These are phyloP conservation scores for Noturus placidus DNA, from an alignment of 2,113 vertebrate genomes.

Conservation along the genomic window DNA sequence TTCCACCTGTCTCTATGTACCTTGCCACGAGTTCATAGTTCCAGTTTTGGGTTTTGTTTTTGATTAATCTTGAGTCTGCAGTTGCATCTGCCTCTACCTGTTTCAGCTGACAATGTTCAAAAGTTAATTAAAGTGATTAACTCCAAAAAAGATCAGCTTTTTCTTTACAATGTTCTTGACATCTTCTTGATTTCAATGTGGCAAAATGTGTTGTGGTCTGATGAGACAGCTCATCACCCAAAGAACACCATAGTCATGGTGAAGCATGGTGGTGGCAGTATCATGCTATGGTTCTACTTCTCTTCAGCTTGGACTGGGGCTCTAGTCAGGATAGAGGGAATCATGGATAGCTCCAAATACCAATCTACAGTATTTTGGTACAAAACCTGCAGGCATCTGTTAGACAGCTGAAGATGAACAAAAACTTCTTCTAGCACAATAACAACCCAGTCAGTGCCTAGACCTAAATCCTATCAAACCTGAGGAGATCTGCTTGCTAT, in stretches of 20 bases:
- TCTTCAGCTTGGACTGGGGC: neutral
- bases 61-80: too few relatives aligned
- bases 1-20: too few relatives aligned
- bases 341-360: neutral
- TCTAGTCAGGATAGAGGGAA: neutral
- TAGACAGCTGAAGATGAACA: neutral
- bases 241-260: neutral
- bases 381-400: neutral
- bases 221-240: neutral
- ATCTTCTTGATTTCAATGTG: neutral
- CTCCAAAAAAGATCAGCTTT: neutral
- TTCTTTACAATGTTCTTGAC: too few relatives aligned
- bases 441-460: neutral
- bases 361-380: neutral
- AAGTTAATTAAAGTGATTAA: neutral
- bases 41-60: too few relatives aligned
- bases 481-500: neutral
- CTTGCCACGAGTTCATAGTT: too few relatives aligned
- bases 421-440: neutral
- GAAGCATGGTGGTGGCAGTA: neutral
- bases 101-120: neutral
- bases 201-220: neutral
- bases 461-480: neutral
- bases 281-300: neutral
- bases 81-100: too few relatives aligned